Evolutionary conservation across 2,797 vertebrate genomes (phyloP).

Genomic region (Sebastes jordani): DNA sequence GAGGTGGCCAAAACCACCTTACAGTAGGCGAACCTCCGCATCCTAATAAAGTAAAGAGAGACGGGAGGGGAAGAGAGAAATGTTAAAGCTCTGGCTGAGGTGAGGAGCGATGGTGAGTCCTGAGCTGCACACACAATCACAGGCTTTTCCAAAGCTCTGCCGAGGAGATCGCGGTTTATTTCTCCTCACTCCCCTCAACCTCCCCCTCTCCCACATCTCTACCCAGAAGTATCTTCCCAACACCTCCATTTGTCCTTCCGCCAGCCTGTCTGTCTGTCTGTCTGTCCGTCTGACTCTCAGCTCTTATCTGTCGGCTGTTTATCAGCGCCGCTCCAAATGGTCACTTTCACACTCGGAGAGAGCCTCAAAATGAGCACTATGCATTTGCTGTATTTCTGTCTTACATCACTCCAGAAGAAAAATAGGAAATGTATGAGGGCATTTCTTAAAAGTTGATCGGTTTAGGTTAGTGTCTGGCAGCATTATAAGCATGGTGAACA

Average conservation of each 20-base stretch:
- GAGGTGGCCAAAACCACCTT: constrained; percentile 99
- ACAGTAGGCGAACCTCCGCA: constrained; percentile 89
- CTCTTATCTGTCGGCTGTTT: constrained; percentile 50
- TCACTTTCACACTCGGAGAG: constrained; percentile 33
- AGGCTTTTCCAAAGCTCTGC: constrained; percentile 31
- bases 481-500: background rate
- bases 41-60: constrained; percentile 80
- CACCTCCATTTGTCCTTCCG: constrained; percentile 24
- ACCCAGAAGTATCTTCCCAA: constrained; percentile 7
- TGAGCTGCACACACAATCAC: constrained; percentile 15
- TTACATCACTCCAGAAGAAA: background rate
- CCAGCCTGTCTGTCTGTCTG: constrained; percentile 3
- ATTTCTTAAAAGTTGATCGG: background rate
- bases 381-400: background rate
- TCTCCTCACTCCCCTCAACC: constrained; percentile 7
- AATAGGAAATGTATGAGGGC: background rate
- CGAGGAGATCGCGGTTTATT: background rate
- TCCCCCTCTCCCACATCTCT: constrained; percentile 1
- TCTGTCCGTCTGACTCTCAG: constrained; percentile 5
- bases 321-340: constrained; percentile 41
- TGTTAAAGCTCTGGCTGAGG: background rate
- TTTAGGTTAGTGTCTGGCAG: background rate
- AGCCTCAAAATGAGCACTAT: constrained; percentile 1
- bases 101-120: constrained; percentile 11
- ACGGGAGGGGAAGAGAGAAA: constrained; percentile 16